Conservation (phyloP, 2,797 vertebrate genomes). For the Bothrops alternatus region DNA sequence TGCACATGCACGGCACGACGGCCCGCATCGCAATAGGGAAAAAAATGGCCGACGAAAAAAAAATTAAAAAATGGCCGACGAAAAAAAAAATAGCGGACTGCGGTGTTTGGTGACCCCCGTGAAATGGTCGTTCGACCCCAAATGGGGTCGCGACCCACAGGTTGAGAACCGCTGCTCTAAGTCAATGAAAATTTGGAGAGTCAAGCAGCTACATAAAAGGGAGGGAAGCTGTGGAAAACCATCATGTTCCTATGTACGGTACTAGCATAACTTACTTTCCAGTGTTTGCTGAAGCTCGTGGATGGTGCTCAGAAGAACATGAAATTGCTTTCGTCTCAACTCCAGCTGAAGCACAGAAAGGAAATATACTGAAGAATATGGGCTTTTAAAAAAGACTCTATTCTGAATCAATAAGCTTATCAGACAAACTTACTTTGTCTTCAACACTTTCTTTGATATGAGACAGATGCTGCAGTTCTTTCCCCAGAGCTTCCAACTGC, state of each 20-base stretch:
- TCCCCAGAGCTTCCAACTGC: slow-evolving; percentile 92
- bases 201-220: neutral
- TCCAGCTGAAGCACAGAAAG: slow-evolving; percentile 79
- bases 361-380: neutral
- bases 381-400: neutral
- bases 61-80: no score
- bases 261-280: slow-evolving; percentile 83
- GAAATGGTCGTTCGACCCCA: no score
- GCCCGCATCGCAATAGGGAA: no score
- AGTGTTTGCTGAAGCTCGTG: slow-evolving; percentile 97
- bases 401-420: neutral
- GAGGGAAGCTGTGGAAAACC: neutral
- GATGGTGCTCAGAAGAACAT: slow-evolving; percentile 96
- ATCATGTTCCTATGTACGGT: neutral
- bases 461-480: slow-evolving; percentile 93
- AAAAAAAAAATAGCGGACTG: no score
- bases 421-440: slow-evolving; percentile 83
- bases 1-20: no score
- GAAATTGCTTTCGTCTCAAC: slow-evolving; percentile 95
- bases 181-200: neutral
- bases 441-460: slow-evolving; percentile 96
- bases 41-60: no score
- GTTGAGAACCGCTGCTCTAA: neutral
- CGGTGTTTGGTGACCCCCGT: no score
- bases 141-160: no score